Conservation (phyloP, 2,113 vertebrate species). For the Esox niger region DNA sequence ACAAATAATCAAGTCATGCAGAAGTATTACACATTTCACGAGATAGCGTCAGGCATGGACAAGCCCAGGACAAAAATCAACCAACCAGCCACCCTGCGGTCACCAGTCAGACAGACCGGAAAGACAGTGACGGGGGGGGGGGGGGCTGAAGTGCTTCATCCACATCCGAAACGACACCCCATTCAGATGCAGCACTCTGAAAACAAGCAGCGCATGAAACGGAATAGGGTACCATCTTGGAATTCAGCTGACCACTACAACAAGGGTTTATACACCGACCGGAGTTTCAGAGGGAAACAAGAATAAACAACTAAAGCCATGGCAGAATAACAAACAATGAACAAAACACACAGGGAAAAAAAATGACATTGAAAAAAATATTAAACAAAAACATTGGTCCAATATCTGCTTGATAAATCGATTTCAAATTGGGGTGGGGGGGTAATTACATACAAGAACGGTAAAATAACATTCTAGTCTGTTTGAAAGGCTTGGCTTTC, state of each 20-base stretch:
- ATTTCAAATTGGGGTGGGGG: conserved; percentile 57
- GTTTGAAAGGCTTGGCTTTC: conserved; percentile 62
- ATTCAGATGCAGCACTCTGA: neutral
- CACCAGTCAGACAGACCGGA: conserved; percentile 38
- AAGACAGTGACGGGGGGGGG: conserved; percentile 13
- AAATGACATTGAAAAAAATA: conserved; percentile 50
- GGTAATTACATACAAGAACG: conserved; percentile 14
- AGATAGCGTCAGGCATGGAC: conserved; percentile 17
- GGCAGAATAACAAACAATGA: conserved; percentile 40
- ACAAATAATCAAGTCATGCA: conserved; percentile 36
- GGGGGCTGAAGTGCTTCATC: conserved; percentile 12
- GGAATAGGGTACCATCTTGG: too few relatives aligned
- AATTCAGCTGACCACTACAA: neutral
- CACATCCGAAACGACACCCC: neutral
- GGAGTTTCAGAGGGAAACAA: conserved; percentile 8
- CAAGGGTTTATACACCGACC: conserved; percentile 28
- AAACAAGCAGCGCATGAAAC: too few relatives aligned
- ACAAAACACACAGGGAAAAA: neutral
- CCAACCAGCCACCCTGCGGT: conserved; percentile 7
- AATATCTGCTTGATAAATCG: conserved; percentile 67
- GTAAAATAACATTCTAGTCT: conserved; percentile 44
- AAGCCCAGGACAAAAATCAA: conserved; percentile 6
- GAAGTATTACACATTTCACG: conserved; percentile 29
- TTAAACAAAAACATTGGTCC: conserved; percentile 73
- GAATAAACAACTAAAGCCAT: conserved; percentile 35